Conservation (phyloP, 2,113 vertebrate species). For the Rattus norvegicus region DNA sequence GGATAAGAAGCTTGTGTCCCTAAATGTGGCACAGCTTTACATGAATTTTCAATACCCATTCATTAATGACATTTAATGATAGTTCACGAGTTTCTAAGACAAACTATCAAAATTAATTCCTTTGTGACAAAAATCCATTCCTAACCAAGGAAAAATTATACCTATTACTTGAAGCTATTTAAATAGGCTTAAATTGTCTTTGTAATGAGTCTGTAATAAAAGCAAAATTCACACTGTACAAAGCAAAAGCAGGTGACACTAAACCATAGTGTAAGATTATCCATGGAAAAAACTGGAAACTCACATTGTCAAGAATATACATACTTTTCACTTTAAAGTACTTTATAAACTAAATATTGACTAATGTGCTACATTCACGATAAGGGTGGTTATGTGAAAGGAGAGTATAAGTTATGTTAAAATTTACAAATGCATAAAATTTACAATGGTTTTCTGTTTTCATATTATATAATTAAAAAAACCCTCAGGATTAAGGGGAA, state of each 20-base stretch:
- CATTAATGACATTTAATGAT: slow-evolving; percentile 11
- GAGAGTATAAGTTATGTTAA: neutral
- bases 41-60: slow-evolving; percentile 44
- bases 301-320: neutral
- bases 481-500: neutral
- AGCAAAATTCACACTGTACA: slow-evolving; percentile 50
- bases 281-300: slow-evolving; percentile 46
- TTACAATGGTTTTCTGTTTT: slow-evolving; percentile 47
- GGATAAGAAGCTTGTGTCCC: slow-evolving; percentile 45
- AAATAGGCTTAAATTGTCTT: slow-evolving; percentile 50
- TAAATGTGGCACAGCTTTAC: neutral
- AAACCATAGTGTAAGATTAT: slow-evolving; percentile 36
- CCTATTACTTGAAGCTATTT: slow-evolving; percentile 44
- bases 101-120: slow-evolving; percentile 50
- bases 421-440: slow-evolving; percentile 50
- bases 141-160: slow-evolving; percentile 51
- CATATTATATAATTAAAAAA: slow-evolving; percentile 22
- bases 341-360: neutral
- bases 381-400: neutral
- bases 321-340: slow-evolving; percentile 20
- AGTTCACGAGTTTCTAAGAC: slow-evolving; percentile 20
- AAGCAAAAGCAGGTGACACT: slow-evolving; percentile 49
- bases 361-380: neutral
- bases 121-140: slow-evolving; percentile 49
- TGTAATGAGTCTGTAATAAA: slow-evolving; percentile 17